Percentiles rank a stretch among this genome's conserved stretches.
Conservation (phyloP, 2,113 vertebrate genomes). For the Siniperca chuatsi region DNA sequence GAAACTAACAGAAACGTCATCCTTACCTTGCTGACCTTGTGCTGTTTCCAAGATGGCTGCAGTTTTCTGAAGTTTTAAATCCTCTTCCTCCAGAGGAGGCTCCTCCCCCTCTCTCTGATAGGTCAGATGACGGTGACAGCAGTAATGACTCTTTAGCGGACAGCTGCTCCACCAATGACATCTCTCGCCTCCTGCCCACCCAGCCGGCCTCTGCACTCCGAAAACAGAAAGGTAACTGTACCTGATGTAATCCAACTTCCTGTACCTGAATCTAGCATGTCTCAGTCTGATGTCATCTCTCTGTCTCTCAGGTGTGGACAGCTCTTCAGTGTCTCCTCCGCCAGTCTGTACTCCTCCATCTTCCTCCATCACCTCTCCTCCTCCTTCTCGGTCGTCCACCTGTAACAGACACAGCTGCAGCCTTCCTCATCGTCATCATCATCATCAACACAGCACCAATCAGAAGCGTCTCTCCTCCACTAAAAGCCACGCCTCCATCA, state of each 20-base stretch:
- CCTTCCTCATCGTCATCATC: conserved; percentile 34
- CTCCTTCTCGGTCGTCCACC: conserved; percentile 20
- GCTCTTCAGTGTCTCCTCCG: conserved; percentile 22
- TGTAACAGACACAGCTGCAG: conserved; percentile 33
- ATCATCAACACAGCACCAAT: conserved; percentile 30
- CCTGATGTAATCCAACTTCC: not conserved
- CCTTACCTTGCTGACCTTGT: too few relatives aligned
- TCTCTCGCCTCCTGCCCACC: conserved; percentile 58
- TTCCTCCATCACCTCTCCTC: conserved; percentile 27
- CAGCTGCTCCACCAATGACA: conserved; percentile 58
- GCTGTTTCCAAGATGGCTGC: too few relatives aligned
- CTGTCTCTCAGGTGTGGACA: conserved; percentile 30
- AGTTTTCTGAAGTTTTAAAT: not conserved
- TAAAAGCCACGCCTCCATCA: conserved; percentile 74
- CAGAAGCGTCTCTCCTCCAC: conserved; percentile 66
- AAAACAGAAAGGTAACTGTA: conserved; percentile 58
- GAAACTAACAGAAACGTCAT: too few relatives aligned
- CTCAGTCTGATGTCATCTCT: not conserved
- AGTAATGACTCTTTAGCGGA: conserved; percentile 60
- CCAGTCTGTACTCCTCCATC: conserved; percentile 52
- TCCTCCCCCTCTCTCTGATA: conserved; percentile 51
- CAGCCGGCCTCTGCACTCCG: conserved; percentile 25
- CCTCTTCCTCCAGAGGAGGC: conserved; percentile 35
- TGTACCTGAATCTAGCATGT: not conserved
- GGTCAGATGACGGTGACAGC: conserved; percentile 51